phyloP scores from a whole-genome alignment of 2,797 vertebrate species.

The Zenarchopterus dispar region DNA sequence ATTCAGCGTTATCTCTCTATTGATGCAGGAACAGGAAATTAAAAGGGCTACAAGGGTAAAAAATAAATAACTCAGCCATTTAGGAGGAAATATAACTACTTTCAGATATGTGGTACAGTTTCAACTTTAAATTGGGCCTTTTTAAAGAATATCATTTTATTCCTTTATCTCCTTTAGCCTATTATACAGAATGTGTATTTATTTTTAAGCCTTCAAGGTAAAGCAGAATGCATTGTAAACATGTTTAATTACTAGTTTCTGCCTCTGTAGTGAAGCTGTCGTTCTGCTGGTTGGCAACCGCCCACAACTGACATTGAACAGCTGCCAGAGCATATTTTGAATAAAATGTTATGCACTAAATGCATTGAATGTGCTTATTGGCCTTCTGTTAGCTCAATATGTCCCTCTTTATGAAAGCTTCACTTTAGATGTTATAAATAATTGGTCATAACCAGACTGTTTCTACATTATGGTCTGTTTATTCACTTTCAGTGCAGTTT shows the following conservation, averaged over 20 bases:
- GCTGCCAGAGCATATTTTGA: slow-evolving; percentile 30
- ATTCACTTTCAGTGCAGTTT: slow-evolving; percentile 1
- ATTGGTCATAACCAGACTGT: not conserved
- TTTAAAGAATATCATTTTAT: not conserved
- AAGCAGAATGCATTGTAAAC: slow-evolving; percentile 11
- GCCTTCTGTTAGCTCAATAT: not conserved
- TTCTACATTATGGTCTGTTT: not conserved
- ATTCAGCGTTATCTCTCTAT: slow-evolving; percentile 33
- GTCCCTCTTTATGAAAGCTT: not conserved
- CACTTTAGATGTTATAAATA: slow-evolving; percentile 2
- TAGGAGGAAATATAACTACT: not conserved
- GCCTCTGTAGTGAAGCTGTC: not conserved
- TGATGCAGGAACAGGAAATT: slow-evolving; percentile 24
- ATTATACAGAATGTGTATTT: not conserved
- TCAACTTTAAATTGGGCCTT: not conserved
- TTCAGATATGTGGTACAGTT: not conserved
- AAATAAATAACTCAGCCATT: slow-evolving; percentile 1
- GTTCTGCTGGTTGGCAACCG: slow-evolving; percentile 28
- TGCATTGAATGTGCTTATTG: slow-evolving; percentile 4
- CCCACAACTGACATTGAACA: slow-evolving; percentile 34
- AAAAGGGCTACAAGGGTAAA: slow-evolving; percentile 4
- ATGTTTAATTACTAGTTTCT: slow-evolving; percentile 16
- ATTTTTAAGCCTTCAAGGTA: slow-evolving; percentile 4
- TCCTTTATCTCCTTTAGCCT: not conserved
- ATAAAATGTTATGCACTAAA: slow-evolving; percentile 17